These are phyloP conservation scores for Drosophila pegasa DNA, from an alignment of 2,888 invertebrate genomes.

Conservation along the genomic window DNA sequence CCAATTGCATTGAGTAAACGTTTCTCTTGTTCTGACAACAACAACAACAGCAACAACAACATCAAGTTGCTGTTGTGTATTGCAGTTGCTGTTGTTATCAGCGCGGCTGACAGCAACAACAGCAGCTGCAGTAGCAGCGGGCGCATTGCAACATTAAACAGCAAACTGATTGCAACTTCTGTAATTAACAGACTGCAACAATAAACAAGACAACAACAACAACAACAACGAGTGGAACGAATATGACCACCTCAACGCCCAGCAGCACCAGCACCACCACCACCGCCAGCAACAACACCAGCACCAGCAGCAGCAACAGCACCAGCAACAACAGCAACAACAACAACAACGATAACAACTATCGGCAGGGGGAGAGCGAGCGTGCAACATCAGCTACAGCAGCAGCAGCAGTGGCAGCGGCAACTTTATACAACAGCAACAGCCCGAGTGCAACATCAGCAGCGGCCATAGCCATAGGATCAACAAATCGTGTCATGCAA, in stretches of 20 bases:
- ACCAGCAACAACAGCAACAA: conserved; percentile 23
- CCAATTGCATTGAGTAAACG: conserved; percentile 38
- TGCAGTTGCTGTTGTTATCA: conserved; percentile 49
- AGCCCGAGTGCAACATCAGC: conserved; percentile 44
- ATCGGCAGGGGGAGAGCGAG: conserved; percentile 29
- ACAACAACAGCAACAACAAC: conserved; percentile 17
- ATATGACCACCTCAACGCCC: conserved; percentile 74
- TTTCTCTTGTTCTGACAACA: conserved; percentile 48
- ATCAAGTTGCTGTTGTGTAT: conserved; percentile 23
- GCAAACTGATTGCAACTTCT: conserved; percentile 53
- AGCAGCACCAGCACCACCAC: conserved; percentile 53
- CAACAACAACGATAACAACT: conserved; percentile 28
- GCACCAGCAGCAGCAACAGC: conserved; percentile 19
- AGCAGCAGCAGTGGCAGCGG: conserved; percentile 29
- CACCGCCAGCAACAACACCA: conserved; percentile 43
- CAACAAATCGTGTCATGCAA: conserved; percentile 83
- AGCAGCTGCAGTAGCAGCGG: conserved; percentile 16
- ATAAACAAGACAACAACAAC: conserved; percentile 18
- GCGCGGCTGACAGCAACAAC: conserved; percentile 22
- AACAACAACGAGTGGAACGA: conserved; percentile 39
- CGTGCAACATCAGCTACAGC: conserved; percentile 27
- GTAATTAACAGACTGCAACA: conserved; percentile 54
- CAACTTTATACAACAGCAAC: conserved; percentile 45
- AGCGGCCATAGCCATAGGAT: conserved; percentile 59
- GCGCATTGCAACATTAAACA: conserved; percentile 52